A percentile compares a stretch with the other conserved stretches of the same genome.
Evolutionary conservation across 37 sponge, comb jelly and placozoan species (phyloP).

Genomic region (Mnemiopsis leidyi): DNA sequence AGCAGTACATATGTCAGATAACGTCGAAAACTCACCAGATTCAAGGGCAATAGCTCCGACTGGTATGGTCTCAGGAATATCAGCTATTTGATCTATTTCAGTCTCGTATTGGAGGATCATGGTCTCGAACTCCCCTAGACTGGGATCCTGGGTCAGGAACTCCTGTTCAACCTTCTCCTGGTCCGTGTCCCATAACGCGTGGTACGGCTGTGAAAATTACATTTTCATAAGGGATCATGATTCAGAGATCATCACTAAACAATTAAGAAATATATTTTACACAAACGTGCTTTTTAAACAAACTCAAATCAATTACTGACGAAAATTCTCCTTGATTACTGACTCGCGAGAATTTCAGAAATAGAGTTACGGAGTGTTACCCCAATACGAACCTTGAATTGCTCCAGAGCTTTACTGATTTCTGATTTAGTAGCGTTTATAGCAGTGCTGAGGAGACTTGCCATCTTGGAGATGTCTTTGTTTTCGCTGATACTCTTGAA

Average conservation of each 20-base stretch:
- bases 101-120: slow-evolving; percentile 79
- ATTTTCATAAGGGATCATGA: background rate
- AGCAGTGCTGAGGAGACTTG: slow-evolving; percentile 73
- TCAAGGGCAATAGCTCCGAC: slow-evolving; percentile 56
- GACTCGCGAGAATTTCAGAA: no score
- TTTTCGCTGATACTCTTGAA: slow-evolving; percentile 76
- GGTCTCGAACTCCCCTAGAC: slow-evolving; percentile 81
- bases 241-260: background rate
- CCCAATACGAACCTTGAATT: slow-evolving; percentile 66
- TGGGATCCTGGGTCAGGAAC: slow-evolving; percentile 71
- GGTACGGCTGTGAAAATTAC: background rate
- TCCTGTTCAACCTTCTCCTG: slow-evolving; percentile 65
- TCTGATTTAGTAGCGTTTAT: slow-evolving; percentile 66
- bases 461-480: slow-evolving; percentile 81
- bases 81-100: slow-evolving; percentile 72
- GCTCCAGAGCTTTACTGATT: slow-evolving; percentile 68
- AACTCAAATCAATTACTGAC: no score
- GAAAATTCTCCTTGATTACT: no score
- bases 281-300: no score
- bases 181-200: slow-evolving; percentile 50
- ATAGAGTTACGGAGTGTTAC: no score
- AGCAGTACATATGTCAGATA: background rate
- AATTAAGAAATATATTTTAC: no score
- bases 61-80: slow-evolving; percentile 69
- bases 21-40: background rate